Percentiles rank a stretch among this genome's conserved stretches.
phyloP scores from a whole-genome alignment of 2,797 vertebrate genomes.

The Anas acuta region DNA sequence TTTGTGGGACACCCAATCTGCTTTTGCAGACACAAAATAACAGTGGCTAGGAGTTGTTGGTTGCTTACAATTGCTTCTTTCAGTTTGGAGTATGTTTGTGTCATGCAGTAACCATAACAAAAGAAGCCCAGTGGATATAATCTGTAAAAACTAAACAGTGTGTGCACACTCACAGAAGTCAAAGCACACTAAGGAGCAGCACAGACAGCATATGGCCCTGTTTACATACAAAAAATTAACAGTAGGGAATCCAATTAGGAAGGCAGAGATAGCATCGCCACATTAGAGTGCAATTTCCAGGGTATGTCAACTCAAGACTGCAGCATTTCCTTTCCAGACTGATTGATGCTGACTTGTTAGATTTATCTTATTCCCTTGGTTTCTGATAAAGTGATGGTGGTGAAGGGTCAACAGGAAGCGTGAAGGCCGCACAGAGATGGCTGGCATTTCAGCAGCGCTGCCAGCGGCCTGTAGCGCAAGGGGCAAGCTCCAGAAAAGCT shows the following conservation, averaged over 20 bases:
- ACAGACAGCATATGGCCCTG: neutral
- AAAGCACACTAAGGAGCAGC: neutral
- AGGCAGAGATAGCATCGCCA: neutral
- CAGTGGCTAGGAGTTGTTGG: neutral
- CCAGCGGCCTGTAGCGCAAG: neutral
- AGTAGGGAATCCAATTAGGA: slow-evolving; percentile 46
- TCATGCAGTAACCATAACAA: neutral
- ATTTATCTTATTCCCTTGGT: neutral
- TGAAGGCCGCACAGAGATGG: fast-evolving
- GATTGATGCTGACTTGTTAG: neutral
- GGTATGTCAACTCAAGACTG: neutral
- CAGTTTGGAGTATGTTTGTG: neutral
- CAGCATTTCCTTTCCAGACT: slow-evolving; percentile 6
- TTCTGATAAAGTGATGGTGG: neutral
- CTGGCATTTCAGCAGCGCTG: neutral
- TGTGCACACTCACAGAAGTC: neutral
- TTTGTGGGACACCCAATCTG: neutral
- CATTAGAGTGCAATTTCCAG: slow-evolving; percentile 28
- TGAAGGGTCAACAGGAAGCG: neutral
- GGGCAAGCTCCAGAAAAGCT: neutral
- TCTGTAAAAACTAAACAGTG: neutral
- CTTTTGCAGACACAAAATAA: neutral
- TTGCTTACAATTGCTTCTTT: neutral
- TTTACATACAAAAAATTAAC: slow-evolving; percentile 45
- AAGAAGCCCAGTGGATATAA: neutral